These are phyloP conservation scores for Tichodroma muraria DNA, from an alignment of 2,113 vertebrate species.

Conservation along the genomic window DNA sequence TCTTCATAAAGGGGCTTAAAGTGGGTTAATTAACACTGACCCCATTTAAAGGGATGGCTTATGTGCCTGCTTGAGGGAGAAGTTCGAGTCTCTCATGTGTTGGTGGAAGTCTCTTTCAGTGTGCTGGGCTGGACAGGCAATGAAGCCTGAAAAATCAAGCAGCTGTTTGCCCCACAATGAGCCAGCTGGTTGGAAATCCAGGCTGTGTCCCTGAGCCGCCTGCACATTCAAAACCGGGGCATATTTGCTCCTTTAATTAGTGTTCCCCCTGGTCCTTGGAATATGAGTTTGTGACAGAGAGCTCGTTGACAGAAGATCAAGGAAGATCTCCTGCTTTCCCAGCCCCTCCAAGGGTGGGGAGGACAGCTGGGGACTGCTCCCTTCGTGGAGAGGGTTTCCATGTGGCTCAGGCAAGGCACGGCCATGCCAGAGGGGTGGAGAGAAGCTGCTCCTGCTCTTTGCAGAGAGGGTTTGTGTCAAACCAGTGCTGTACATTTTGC, in stretches of 20 bases:
- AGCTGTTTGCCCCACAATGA: constrained; percentile 41
- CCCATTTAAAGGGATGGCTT: neutral
- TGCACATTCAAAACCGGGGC: neutral
- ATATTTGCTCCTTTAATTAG: constrained; percentile 29
- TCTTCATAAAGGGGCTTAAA: neutral
- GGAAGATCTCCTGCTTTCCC: neutral
- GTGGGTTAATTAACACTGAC: constrained; percentile 34
- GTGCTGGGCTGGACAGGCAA: neutral
- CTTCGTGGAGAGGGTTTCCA: neutral
- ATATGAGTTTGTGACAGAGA: neutral
- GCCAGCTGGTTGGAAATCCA: constrained; percentile 42
- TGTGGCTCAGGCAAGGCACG: neutral
- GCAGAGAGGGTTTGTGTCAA: neutral
- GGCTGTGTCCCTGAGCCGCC: neutral
- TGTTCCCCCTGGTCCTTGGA: neutral
- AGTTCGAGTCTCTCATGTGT: neutral
- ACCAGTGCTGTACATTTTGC: neutral
- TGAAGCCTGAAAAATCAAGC: constrained; percentile 35
- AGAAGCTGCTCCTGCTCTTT: neutral
- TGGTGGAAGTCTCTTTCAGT: neutral
- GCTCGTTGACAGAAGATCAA: neutral
- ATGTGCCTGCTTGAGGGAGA: neutral
- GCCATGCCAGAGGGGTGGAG: neutral
- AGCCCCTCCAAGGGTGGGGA: neutral
- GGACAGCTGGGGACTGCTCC: neutral